Evolutionary conservation across 2,888 invertebrate genomes (phyloP), one percentile per base, ranked within the genome.

Genomic region (Mimas tiliae): DNA sequence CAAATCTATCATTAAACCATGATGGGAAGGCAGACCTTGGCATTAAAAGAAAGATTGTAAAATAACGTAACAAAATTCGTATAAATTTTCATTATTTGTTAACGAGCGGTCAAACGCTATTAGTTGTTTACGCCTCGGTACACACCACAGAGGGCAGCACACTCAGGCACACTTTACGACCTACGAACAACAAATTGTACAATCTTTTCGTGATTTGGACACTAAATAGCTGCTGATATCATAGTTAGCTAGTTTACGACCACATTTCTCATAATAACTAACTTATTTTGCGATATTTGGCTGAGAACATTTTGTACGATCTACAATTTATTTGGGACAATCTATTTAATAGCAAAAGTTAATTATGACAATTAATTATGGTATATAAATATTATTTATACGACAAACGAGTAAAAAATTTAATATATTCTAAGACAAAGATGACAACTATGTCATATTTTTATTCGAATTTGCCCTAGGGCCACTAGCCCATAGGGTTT

Each of bases 31-130:
- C n/a, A n/a, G n/a, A n/a, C n/a, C n/a, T n/a, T n/a, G n/a, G n/a
- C n/a, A n/a, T n/a, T n/a, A n/a, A n/a, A n/a, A n/a, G n/a, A n/a
- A n/a, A n/a, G n/a, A n/a, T 58, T 42, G 19, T 16, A 16, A 34
- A 55, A 38, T n/a, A 55, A 16, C 34, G 16, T 34, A 38, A 9
- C 34, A 58, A 58, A 42, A 50, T 50, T 42, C 34, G 9, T 38
- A 58, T 42, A 38, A 48, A 55, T 42, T 58, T 58, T 58, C 58
- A 58, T 58, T 58, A 58, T 73, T 73, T 73, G 74, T 68, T 72
- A 70, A 70, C 63, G 58, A 58, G 65, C 68, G 68, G 67, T 82
- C 73, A 80, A 81, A 76, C 74, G 78, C 83, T 83, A 86, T 80
- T 77, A 71, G 74, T 74, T 79, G 81, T 81, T 83, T 80, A 84